Evolutionary conservation across 2,888 invertebrate species (phyloP).

Genomic region (Aporophyla nigra): DNA sequence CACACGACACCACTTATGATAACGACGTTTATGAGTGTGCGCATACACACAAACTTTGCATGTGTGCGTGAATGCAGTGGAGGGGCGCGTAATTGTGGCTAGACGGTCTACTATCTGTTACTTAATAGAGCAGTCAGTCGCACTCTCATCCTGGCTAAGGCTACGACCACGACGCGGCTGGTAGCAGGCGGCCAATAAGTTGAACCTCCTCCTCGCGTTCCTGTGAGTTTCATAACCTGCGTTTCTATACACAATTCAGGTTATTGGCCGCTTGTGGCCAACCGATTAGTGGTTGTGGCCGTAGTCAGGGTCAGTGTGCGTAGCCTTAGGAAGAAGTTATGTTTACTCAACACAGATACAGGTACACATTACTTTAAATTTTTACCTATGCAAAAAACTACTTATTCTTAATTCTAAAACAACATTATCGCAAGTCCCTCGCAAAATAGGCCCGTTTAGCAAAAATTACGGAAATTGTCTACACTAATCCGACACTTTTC

Average conservation of each 20-base stretch:
- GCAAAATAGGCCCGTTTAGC: neutral
- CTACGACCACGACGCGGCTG: neutral
- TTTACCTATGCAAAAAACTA: neutral
- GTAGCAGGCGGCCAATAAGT: neutral
- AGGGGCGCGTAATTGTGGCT: neutral
- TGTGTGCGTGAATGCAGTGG: neutral
- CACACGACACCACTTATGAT: too few species aligned
- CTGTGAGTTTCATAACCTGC: neutral
- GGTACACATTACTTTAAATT: neutral
- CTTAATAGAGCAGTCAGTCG: neutral
- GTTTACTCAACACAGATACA: neutral
- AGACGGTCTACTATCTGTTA: conserved; percentile 9
- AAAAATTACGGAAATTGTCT: neutral
- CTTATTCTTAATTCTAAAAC: neutral
- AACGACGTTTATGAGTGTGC: neutral
- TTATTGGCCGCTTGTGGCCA: neutral
- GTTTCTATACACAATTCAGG: neutral
- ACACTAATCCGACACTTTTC: neutral
- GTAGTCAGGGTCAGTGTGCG: neutral
- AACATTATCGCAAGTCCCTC: neutral
- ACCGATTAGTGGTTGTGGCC: neutral
- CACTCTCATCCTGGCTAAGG: too few species aligned
- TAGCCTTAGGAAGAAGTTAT: neutral
- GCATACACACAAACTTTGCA: neutral
- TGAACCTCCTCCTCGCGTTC: too few species aligned